These are phyloP conservation scores for Jaculus jaculus DNA, from an alignment of 2,113 vertebrate genomes.

Conservation along the genomic window DNA sequence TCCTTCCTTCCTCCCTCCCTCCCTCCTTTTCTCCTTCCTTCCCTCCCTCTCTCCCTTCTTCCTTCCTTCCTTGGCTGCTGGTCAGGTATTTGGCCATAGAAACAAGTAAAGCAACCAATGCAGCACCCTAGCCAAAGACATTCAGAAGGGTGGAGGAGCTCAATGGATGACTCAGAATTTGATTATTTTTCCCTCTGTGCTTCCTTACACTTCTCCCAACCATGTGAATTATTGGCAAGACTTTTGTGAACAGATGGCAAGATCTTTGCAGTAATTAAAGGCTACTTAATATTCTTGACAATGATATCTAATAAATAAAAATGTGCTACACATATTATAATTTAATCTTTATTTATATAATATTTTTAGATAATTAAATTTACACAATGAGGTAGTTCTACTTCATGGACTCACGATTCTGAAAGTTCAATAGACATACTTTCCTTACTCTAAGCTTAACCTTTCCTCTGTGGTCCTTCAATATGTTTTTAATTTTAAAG, in stretches of 20 bases:
- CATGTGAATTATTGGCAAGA: not conserved
- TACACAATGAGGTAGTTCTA: not conserved
- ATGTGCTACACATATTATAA: not conserved
- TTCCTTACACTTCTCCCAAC: slow-evolving; percentile 37
- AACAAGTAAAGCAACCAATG: no score
- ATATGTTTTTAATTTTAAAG: not conserved
- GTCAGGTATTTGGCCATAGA: no score
- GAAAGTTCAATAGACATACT: not conserved
- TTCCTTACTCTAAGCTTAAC: not conserved
- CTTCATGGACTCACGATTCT: not conserved
- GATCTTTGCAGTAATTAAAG: not conserved
- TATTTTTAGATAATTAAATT: not conserved
- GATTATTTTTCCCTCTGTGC: not conserved
- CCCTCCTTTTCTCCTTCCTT: no score
- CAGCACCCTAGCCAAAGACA: slow-evolving; percentile 32
- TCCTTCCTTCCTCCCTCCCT: no score
- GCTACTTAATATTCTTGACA: not conserved
- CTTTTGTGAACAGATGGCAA: not conserved
- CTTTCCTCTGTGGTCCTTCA: not conserved
- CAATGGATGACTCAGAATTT: not conserved
- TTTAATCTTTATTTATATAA: not conserved
- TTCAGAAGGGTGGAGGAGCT: slow-evolving; percentile 1
- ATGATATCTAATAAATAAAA: slow-evolving; percentile 33
- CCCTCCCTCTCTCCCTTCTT: no score
- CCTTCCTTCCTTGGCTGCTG: no score